Conservation (phyloP, 2,797 vertebrate genomes). For the Protosalanx chinensis region DNA sequence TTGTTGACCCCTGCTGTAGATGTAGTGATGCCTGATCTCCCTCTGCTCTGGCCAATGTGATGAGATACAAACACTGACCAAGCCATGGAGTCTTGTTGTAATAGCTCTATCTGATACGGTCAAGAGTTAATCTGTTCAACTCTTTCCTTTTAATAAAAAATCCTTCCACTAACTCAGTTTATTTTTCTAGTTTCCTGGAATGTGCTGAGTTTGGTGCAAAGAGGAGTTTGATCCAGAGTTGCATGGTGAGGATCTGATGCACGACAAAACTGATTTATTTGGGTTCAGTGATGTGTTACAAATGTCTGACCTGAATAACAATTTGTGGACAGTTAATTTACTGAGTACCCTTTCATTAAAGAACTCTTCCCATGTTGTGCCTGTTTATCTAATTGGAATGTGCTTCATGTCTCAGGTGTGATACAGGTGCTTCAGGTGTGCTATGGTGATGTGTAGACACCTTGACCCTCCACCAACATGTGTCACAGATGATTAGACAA, state of each 20-base stretch:
- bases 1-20: not conserved
- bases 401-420: not conserved
- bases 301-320: constrained; percentile 79
- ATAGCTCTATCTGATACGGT: constrained; percentile 80
- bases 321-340: constrained; percentile 58
- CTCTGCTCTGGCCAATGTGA: constrained; percentile 61
- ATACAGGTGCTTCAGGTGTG: not conserved
- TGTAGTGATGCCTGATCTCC: not conserved
- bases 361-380: accelerated
- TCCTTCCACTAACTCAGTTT: not conserved
- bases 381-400: constrained; percentile 15
- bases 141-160: too few species aligned
- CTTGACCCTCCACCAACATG: too few species aligned
- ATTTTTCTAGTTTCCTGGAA: not conserved
- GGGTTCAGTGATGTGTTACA: constrained; percentile 70
- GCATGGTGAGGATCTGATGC: too few species aligned
- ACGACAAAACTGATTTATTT: not conserved
- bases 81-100: constrained; percentile 58
- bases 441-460: constrained; percentile 18
- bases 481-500: not conserved
- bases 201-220: not conserved
- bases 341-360: constrained; percentile 55
- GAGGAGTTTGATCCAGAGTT: too few species aligned
- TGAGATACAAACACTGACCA: constrained; percentile 64
- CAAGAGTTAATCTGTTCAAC: not conserved